Evolutionary conservation across 2,113 vertebrate genomes (phyloP).

Genomic region (Macrotus californicus): DNA sequence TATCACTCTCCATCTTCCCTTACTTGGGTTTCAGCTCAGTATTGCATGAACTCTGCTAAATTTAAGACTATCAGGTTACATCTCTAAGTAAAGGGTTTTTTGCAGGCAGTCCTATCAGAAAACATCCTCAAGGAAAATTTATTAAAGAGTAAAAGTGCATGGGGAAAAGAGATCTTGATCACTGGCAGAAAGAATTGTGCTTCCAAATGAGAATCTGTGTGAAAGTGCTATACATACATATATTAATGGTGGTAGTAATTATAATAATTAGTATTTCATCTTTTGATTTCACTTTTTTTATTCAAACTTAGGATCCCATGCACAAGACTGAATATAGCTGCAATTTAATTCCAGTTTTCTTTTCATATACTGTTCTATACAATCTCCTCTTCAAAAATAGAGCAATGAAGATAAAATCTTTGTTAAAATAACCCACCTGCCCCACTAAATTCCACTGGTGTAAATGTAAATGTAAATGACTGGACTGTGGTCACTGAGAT

Average conservation of each 20-base stretch:
- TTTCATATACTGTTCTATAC: not conserved
- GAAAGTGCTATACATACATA: conserved; percentile 3
- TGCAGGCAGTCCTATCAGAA: conserved; percentile 35
- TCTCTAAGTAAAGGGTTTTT: conserved; percentile 42
- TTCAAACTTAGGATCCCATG: not conserved
- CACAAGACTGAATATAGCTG: not conserved
- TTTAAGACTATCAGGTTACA: conserved; percentile 34
- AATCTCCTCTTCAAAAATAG: conserved; percentile 34
- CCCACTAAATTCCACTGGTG: not conserved
- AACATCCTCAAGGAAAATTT: conserved; percentile 13
- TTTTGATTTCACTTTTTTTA: conserved; percentile 29
- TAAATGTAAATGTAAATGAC: not conserved
- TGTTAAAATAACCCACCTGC: not conserved
- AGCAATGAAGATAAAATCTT: not conserved
- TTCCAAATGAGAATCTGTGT: not conserved
- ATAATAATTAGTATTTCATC: not conserved
- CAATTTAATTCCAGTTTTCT: conserved; percentile 5
- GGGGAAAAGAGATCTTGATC: conserved; percentile 28
- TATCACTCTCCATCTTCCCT: conserved; percentile 2
- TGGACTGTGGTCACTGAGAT: not conserved
- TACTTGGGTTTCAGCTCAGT: conserved; percentile 17
- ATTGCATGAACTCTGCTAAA: conserved; percentile 20
- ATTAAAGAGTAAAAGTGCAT: conserved; percentile 1
- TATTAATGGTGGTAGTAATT: conserved; percentile 23
- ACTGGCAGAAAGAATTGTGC: not conserved